phyloP scores from a whole-genome alignment of 2,797 vertebrate species.

The Ateles fusciceps region DNA sequence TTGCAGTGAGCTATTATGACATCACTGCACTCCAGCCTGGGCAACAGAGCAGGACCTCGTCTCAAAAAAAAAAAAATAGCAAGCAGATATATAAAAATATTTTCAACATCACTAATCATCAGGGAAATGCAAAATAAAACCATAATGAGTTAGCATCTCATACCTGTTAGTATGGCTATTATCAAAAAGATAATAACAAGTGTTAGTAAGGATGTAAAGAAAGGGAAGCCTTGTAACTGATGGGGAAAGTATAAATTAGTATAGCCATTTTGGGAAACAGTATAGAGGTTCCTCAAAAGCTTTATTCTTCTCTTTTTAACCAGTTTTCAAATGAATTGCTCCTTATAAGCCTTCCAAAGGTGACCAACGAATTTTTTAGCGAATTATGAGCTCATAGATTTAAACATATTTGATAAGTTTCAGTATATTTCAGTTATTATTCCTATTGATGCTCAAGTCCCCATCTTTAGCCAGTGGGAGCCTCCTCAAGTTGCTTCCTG shows the following conservation, averaged over 20 bases:
- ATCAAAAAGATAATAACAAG: not conserved
- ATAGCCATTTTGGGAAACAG: not conserved
- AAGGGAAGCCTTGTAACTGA: not conserved
- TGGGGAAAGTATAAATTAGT: not conserved
- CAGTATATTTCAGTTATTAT: not conserved
- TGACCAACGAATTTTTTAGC: not conserved
- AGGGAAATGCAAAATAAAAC: not conserved
- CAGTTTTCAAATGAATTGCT: constrained; percentile 43
- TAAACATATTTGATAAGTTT: not conserved
- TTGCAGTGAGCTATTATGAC: not conserved
- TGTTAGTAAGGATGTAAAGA: not conserved
- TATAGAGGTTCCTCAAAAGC: not conserved
- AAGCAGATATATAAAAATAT: not conserved
- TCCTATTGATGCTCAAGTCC: not conserved
- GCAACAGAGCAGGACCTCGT: not conserved
- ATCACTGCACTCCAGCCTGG: not conserved
- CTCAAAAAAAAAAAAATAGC: not conserved
- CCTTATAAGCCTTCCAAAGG: constrained; percentile 12
- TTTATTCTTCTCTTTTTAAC: not conserved
- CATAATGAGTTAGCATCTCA: not conserved
- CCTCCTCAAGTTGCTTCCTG: not conserved
- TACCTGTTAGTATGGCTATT: no score
- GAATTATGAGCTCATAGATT: not conserved
- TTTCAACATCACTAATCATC: not conserved
- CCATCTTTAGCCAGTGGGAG: not conserved